Percentiles rank a stretch among this genome's conserved stretches.
These are phyloP conservation scores for Lacerta bilineata DNA, from an alignment of 2,797 vertebrate genomes.

Conservation along the genomic window DNA sequence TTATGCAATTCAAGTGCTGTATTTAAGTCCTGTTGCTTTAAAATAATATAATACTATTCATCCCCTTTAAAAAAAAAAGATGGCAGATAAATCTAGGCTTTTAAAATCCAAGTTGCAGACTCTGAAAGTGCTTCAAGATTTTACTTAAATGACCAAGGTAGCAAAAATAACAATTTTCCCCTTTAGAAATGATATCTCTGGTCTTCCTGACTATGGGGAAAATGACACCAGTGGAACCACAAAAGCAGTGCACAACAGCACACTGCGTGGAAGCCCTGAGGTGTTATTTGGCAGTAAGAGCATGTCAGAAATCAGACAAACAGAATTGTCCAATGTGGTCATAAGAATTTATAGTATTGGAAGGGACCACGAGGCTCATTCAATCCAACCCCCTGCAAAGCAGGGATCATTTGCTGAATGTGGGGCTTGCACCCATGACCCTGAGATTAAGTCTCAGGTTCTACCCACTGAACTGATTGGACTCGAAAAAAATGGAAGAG, in stretches of 20 bases:
- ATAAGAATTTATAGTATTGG: background rate
- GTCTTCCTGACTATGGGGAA: background rate
- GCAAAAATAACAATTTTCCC: background rate
- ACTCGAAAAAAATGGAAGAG: background rate
- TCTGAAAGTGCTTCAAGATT: background rate
- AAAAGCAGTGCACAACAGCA: background rate
- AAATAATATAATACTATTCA: background rate
- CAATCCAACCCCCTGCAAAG: no score
- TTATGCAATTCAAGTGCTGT: background rate
- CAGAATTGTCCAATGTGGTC: background rate
- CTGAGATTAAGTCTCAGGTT: no score
- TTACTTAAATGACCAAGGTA: background rate
- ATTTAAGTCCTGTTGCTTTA: constrained; percentile 21
- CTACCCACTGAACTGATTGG: background rate
- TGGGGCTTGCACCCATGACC: no score
- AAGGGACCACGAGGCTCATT: background rate
- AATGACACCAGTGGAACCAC: background rate
- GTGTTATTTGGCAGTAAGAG: background rate
- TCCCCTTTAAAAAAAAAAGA: background rate
- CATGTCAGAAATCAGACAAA: background rate
- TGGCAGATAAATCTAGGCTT: background rate
- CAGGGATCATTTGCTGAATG: no score
- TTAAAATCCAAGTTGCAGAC: background rate
- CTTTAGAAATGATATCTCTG: background rate
- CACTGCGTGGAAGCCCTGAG: no score